Evolutionary conservation across 2,888 invertebrate genomes (phyloP), one percentile per base, ranked within the genome.

Genomic region (Sphaerophoria taeniata): DNA sequence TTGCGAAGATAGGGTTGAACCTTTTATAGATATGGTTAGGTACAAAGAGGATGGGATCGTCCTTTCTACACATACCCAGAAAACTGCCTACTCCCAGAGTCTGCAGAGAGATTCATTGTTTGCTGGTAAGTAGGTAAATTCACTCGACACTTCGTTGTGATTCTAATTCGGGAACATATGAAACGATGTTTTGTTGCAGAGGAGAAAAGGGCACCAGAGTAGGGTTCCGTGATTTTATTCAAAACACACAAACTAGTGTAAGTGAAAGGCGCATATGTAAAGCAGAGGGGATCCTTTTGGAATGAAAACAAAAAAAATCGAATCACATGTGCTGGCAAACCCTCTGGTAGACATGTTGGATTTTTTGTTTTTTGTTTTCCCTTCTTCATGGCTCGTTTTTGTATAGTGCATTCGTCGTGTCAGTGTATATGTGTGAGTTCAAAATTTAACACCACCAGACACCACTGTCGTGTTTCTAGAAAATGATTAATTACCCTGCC

Each of bases 131-230:
- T 85, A 85, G 85, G 85, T 85, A 85, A 85, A 85, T 85, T 85
- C 81, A 85, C 85, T 85, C 76, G 76, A 85, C 85, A 85, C 85
- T 85, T 85, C 56, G 81, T 85, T 77, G 76, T 85, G 85, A 85
- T 85, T 85, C 85, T 85, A 81, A 85, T 81, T 85, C 61, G 63
- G 76, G 63, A 67, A 73, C 76, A 73, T 24, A 24, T n/a, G 56
- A 70, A 43, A 47, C 75, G 60, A 56, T 77, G 70, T 63, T 34
- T 61, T 24, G 4, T 24, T 9, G 24, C 24, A 58, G 43, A 56
- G 61, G 55, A 39, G 6, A 43, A 3, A 36, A 80, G 72, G 56
- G 56, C 11, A 9, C 9, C 43, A 39, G 43, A 63, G 51, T 53
- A 73, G 56, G 69, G 67, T 63, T 65, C 72, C 67, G 79, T 81